A percentile compares a stretch with the other conserved stretches of the same genome.
phyloP scores from a whole-genome alignment of 1,140 invertebrate species.

The Homalodisca vitripennis region DNA sequence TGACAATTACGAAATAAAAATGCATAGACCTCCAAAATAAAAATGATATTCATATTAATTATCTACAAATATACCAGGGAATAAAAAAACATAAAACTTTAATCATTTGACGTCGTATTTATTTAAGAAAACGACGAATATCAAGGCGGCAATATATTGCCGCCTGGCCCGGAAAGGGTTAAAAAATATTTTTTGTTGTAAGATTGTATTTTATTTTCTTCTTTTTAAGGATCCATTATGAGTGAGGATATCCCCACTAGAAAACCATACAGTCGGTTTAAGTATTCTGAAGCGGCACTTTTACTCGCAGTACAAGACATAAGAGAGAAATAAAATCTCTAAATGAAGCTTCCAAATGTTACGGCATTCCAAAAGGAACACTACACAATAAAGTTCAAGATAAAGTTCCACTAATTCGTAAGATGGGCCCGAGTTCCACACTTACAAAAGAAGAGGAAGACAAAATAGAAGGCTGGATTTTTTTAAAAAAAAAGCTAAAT shows the following conservation, averaged over 20 bases:
- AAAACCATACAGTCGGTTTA: not conserved
- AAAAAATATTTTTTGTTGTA: too few relatives aligned
- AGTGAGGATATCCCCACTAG: not conserved
- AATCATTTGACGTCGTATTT: too few relatives aligned
- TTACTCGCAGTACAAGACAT: not conserved
- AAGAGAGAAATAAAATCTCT: not conserved
- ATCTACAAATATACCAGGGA: too few relatives aligned
- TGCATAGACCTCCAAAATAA: too few relatives aligned
- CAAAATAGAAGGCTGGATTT: constrained; percentile 39
- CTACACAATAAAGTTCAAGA: not conserved
- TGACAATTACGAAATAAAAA: too few relatives aligned
- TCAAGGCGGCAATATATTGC: too few relatives aligned
- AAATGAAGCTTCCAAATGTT: not conserved
- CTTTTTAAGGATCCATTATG: too few relatives aligned
- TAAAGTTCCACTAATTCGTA: not conserved
- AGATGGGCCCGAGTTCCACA: constrained; percentile 18
- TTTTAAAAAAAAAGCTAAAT: constrained; percentile 38
- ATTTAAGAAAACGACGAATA: too few relatives aligned
- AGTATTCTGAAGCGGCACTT: not conserved
- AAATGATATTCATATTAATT: too few relatives aligned
- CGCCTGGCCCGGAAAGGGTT: too few relatives aligned
- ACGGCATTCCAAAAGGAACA: constrained; percentile 9
- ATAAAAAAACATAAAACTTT: too few relatives aligned
- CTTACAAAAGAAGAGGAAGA: constrained; percentile 38
- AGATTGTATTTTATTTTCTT: too few relatives aligned